phyloP scores from a whole-genome alignment of 2,888 invertebrate species.

The Alentia gelatinosa region DNA sequence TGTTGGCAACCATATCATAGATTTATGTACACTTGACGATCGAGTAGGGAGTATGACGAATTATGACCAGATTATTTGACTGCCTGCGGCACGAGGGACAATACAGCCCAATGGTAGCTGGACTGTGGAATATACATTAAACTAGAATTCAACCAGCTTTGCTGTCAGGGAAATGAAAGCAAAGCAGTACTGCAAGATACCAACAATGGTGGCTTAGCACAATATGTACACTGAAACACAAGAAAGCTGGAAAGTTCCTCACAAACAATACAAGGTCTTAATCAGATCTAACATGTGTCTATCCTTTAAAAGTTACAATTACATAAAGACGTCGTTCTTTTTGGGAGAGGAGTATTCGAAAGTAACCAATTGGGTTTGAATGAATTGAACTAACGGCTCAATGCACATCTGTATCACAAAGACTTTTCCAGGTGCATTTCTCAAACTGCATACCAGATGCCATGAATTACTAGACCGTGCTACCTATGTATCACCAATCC shows the following conservation, averaged over 20 bases:
- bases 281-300: too few relatives aligned
- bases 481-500: too few relatives aligned
- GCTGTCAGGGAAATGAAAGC: not conserved
- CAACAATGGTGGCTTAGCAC: not conserved
- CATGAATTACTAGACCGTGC: too few relatives aligned
- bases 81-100: not conserved
- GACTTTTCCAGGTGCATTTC: not conserved
- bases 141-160: not conserved
- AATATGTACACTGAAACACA: not conserved
- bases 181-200: not conserved
- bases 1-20: not conserved
- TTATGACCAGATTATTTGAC: constrained; percentile 1
- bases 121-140: not conserved
- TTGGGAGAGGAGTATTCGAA: too few relatives aligned
- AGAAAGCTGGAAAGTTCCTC: too few relatives aligned
- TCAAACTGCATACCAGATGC: not conserved
- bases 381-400: too few relatives aligned
- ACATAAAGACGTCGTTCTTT: too few relatives aligned
- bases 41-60: too few relatives aligned
- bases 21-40: not conserved
- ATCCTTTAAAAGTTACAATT: too few relatives aligned
- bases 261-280: too few relatives aligned
- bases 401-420: not conserved
- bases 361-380: too few relatives aligned
- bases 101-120: not conserved